Conservation (phyloP, 2,797 vertebrate species). For the Eremophila alpestris region DNA sequence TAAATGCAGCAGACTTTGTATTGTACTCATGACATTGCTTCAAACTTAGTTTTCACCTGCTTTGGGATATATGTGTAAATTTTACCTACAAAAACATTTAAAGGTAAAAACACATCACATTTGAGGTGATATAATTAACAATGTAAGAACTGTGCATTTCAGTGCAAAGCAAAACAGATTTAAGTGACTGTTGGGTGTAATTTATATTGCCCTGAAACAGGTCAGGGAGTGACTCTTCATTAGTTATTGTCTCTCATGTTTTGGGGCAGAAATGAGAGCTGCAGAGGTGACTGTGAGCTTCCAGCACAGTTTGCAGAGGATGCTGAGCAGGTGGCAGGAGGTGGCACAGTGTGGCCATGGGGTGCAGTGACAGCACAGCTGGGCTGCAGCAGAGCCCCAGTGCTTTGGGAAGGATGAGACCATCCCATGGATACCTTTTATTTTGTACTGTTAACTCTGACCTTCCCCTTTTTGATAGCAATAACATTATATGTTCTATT, state of each 20-base stretch:
- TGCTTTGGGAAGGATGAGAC: background rate
- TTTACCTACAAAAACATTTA: background rate
- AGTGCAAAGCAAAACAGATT: background rate
- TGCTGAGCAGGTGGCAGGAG: background rate
- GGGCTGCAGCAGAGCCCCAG: background rate
- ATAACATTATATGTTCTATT: too few relatives aligned
- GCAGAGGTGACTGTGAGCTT: background rate
- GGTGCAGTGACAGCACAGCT: background rate
- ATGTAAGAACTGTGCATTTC: background rate
- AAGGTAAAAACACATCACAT: background rate
- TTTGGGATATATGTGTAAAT: background rate
- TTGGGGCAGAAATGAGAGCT: background rate
- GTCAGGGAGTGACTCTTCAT: background rate
- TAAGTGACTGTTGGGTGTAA: background rate
- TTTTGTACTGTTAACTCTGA: background rate
- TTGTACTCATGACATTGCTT: background rate
- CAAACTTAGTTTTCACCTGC: background rate
- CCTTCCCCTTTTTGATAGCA: background rate
- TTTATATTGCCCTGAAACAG: background rate
- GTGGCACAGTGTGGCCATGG: background rate
- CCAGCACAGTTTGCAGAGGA: background rate
- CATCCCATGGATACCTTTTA: background rate
- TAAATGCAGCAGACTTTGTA: background rate
- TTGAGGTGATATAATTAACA: background rate
- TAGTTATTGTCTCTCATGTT: background rate